Evolutionary conservation across 2,797 vertebrate genomes (phyloP).

Genomic region (Petrocephalus sullivani): DNA sequence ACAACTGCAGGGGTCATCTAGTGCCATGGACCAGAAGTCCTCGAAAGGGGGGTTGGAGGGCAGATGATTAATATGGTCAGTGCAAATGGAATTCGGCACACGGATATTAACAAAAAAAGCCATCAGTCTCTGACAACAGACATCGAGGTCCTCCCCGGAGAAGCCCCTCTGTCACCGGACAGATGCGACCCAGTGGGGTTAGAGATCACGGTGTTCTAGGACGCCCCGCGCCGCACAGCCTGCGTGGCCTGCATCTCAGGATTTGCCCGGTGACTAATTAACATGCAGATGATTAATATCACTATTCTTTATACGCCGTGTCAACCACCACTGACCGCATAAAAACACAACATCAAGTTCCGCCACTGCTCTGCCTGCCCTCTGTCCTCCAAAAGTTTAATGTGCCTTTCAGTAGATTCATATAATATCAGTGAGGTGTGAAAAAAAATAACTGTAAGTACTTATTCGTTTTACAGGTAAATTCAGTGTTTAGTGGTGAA

Average conservation of each 20-base stretch:
- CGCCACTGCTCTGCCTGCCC: not conserved
- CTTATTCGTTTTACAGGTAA: not conserved
- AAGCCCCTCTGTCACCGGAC: slow-evolving; percentile 37
- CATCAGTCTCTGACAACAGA: slow-evolving; percentile 68
- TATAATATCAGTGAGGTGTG: not conserved
- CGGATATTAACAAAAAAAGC: slow-evolving; percentile 58
- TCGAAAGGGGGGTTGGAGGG: not conserved
- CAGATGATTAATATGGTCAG: slow-evolving; percentile 65
- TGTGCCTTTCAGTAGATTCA: not conserved
- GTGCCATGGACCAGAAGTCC: slow-evolving; percentile 18
- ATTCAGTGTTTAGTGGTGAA: not conserved
- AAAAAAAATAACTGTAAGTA: not conserved
- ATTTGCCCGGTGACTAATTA: not conserved
- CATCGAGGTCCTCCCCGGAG: slow-evolving; percentile 47
- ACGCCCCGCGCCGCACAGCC: not conserved
- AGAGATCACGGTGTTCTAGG: not conserved
- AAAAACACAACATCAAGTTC: not conserved
- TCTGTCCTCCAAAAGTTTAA: not conserved
- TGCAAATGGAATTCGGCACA: slow-evolving; percentile 65
- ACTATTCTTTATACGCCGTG: not conserved
- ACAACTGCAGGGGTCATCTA: slow-evolving; percentile 28
- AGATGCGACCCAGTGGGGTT: slow-evolving; percentile 10
- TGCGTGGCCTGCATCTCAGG: not conserved
- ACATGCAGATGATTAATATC: slow-evolving; percentile 17
- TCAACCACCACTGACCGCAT: not conserved